phyloP scores from a whole-genome alignment of 2,888 invertebrate genomes.

The Hirtodrosophila trivittata region DNA sequence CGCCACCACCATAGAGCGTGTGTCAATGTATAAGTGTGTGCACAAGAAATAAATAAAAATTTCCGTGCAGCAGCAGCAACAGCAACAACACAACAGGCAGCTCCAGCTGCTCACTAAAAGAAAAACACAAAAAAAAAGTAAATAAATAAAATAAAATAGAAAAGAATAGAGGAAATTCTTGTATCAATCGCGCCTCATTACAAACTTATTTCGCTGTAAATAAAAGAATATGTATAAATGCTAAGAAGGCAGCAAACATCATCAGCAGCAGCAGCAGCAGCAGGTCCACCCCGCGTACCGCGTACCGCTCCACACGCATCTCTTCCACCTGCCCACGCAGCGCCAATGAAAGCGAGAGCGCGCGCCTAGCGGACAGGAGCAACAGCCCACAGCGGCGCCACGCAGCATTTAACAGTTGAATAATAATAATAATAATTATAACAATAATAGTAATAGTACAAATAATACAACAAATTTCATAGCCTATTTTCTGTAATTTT shows the following conservation, averaged over 20 bases:
- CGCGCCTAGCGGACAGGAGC: constrained; percentile 26
- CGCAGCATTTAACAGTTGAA: background rate
- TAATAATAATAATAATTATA: constrained; percentile 19
- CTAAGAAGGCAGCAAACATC: constrained; percentile 30
- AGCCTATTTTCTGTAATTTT: constrained; percentile 17
- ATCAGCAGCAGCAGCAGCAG: constrained; percentile 30
- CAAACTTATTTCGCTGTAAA: constrained; percentile 52
- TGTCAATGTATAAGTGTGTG: constrained; percentile 41
- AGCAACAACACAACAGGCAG: constrained; percentile 30
- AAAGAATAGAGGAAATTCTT: constrained; percentile 17
- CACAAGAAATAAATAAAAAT: constrained; percentile 69
- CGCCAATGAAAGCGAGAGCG: constrained; percentile 14
- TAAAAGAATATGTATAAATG: constrained; percentile 54
- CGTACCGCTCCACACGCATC: constrained; percentile 1
- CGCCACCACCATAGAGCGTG: constrained; percentile 24
- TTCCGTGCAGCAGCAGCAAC: constrained; percentile 31
- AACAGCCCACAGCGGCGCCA: constrained; percentile 13
- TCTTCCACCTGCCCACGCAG: constrained; percentile 44
- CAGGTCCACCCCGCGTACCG: constrained; percentile 9
- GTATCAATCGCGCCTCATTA: constrained; percentile 26
- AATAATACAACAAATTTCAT: background rate
- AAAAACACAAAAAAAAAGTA: constrained; percentile 10
- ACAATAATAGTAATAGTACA: constrained; percentile 17
- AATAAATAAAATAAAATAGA: constrained; percentile 6
- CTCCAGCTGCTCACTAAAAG: constrained; percentile 65